Conservation (phyloP, 2,888 invertebrate genomes). For the Rhyacophila evoluta region DNA sequence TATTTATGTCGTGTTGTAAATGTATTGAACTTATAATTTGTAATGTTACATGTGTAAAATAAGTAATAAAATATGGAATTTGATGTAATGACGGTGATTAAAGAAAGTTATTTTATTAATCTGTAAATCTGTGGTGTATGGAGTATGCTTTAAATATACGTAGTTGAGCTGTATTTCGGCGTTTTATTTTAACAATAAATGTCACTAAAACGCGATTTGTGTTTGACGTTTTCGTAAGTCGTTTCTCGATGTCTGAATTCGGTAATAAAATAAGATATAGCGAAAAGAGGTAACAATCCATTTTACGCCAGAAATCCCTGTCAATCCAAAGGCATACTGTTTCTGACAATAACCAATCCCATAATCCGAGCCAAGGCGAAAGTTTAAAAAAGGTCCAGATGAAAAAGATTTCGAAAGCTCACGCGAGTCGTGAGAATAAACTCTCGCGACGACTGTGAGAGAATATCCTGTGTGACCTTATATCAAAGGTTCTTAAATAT, state of each 20-base stretch:
- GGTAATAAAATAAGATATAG: neutral
- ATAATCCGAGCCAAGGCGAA: slow-evolving; percentile 48
- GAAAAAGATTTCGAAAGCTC: slow-evolving; percentile 39
- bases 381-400: slow-evolving; percentile 47
- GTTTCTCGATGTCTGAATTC: neutral
- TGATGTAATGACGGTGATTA: no score
- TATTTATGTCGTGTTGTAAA: no score
- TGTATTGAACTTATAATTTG: no score
- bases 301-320: slow-evolving; percentile 38
- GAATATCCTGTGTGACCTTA: slow-evolving; percentile 16
- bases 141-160: no score
- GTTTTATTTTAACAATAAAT: no score
- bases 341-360: slow-evolving; percentile 50
- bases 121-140: no score
- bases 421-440: slow-evolving; percentile 39
- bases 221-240: no score
- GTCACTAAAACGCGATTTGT: no score
- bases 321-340: slow-evolving; percentile 48
- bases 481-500: neutral
- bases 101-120: no score
- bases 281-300: neutral
- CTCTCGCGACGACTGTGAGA: slow-evolving; percentile 27
- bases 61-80: no score
- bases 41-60: no score
- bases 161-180: no score